Conservation (phyloP, 1,140 invertebrate genomes). For the Zaprionus ghesquierei region DNA sequence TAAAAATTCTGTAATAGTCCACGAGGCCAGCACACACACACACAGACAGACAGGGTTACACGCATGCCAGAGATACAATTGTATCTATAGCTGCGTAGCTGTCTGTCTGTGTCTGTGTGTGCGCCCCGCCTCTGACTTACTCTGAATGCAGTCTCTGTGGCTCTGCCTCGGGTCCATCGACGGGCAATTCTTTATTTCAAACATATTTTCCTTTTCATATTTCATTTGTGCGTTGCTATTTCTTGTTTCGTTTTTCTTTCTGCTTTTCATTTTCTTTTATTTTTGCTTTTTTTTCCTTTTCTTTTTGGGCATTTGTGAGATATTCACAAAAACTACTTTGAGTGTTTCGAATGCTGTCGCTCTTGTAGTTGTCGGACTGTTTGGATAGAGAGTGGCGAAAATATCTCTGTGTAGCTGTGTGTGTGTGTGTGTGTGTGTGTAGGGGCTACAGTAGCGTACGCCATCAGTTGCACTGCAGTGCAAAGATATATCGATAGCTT, state of each 20-base stretch:
- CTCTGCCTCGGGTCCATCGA: constrained; percentile 57
- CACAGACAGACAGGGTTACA: constrained; percentile 37
- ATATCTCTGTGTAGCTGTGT: constrained; percentile 23
- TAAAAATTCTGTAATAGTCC: constrained; percentile 70
- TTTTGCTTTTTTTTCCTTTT: background rate
- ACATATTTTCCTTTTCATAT: constrained; percentile 50
- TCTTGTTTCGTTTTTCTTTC: constrained; percentile 11
- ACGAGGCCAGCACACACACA: constrained; percentile 37
- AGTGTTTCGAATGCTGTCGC: constrained; percentile 24
- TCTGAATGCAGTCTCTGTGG: constrained; percentile 18
- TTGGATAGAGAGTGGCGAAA: constrained; percentile 60
- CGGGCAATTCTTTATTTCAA: constrained; percentile 43
- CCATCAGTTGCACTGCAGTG: constrained; percentile 12
- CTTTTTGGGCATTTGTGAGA: constrained; percentile 18
- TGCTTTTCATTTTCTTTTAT: background rate
- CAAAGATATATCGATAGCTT: background rate
- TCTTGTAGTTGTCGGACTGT: constrained; percentile 25
- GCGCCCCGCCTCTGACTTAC: constrained; percentile 38
- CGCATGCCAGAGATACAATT: constrained; percentile 50
- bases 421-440: constrained; percentile 3
- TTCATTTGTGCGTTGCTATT: constrained; percentile 39
- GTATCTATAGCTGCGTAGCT: constrained; percentile 31
- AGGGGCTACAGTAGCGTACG: constrained; percentile 47
- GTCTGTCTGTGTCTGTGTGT: constrained; percentile 20
- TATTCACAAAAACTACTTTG: constrained; percentile 66